phyloP scores from a whole-genome alignment of 1,140 invertebrate species.

The Penaeus indicus region DNA sequence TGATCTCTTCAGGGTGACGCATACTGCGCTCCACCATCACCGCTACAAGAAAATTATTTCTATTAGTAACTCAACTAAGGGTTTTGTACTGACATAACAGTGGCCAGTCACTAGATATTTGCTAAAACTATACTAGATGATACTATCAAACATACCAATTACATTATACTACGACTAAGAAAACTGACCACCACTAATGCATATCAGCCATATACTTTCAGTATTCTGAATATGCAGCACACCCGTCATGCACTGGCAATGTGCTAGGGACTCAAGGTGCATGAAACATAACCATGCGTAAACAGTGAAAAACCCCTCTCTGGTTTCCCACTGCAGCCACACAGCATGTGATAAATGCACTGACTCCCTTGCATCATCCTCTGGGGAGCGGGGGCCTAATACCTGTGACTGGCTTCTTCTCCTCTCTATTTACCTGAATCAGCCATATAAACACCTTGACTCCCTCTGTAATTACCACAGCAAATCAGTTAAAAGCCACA shows the following conservation, averaged over 20 bases:
- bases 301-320: neutral
- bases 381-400: neutral
- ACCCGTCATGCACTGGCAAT: conserved; percentile 31
- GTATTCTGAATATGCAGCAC: conserved; percentile 1
- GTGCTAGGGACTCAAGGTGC: conserved; percentile 29
- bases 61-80: neutral
- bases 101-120: too few species aligned
- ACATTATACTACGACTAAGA: neutral
- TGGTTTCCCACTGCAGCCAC: neutral
- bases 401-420: conserved; percentile 40
- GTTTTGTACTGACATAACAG: too few species aligned
- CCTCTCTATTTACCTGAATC: conserved; percentile 28
- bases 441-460: conserved; percentile 45
- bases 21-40: conserved; percentile 66
- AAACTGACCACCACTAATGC: neutral
- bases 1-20: conserved; percentile 63
- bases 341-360: conserved; percentile 5
- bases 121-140: too few species aligned
- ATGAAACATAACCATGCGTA: neutral
- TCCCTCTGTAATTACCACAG: conserved; percentile 40
- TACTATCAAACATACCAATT: neutral
- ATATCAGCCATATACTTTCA: neutral
- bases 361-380: conserved; percentile 21
- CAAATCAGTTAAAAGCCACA: neutral
- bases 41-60: conserved; percentile 33